Percentiles rank a stretch among this genome's conserved stretches.
Evolutionary conservation across 1,140 invertebrate species (phyloP).

Genomic region (Eupristina koningsbergeri): DNA sequence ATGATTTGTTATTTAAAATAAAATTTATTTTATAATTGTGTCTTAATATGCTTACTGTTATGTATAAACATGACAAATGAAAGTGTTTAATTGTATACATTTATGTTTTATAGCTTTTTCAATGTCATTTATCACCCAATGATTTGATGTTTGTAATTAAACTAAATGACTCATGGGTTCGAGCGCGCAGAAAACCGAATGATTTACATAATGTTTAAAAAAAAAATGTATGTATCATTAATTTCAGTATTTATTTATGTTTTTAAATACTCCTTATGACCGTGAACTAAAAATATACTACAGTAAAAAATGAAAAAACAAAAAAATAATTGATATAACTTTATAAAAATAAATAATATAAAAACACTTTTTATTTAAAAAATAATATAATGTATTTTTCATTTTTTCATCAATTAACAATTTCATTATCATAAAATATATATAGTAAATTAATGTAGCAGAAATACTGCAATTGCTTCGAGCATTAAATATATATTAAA

Average conservation of each 20-base stretch:
- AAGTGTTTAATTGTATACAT: neutral
- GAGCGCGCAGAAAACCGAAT: neutral
- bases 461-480: conserved; percentile 34
- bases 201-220: conserved; percentile 15
- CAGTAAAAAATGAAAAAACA: neutral
- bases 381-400: conserved; percentile 42
- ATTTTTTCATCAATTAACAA: conserved; percentile 39
- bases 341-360: neutral
- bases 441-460: conserved; percentile 29
- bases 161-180: neutral
- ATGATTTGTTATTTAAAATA: too few relatives aligned
- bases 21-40: too few relatives aligned
- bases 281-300: neutral
- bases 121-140: neutral
- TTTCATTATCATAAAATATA: conserved; percentile 28
- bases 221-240: neutral
- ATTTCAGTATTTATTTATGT: conserved; percentile 6
- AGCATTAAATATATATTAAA: conserved; percentile 7
- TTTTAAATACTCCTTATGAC: neutral
- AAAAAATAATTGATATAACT: neutral
- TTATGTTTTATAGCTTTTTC: neutral
- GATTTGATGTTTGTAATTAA: neutral
- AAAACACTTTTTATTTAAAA: conserved; percentile 21
- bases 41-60: too few relatives aligned
- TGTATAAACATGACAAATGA: too few relatives aligned